Percentiles rank a stretch among this genome's conserved stretches.
Conservation (phyloP, 1,140 invertebrate species). For the Achatina immaculata region DNA sequence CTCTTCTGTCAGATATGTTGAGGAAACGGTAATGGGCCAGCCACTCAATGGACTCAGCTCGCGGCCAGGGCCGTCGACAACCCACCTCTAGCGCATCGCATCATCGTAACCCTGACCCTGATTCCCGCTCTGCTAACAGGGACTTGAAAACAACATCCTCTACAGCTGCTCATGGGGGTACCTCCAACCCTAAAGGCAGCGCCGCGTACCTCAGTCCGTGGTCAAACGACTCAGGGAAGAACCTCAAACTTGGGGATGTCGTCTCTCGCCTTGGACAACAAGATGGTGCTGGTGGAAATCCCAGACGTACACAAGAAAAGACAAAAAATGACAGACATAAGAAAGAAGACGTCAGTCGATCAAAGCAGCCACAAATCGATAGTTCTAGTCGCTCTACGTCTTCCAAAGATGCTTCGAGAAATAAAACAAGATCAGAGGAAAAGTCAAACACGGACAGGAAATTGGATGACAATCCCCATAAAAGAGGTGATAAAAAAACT, state of each 20-base stretch:
- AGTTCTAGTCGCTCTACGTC: no score
- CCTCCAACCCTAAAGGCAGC: background rate
- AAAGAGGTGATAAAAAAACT: background rate
- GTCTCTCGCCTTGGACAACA: slow-evolving; percentile 7
- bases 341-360: background rate
- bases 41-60: slow-evolving; percentile 31
- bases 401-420: background rate
- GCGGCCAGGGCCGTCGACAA: slow-evolving; percentile 17
- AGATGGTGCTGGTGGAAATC: background rate
- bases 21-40: slow-evolving; percentile 32
- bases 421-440: background rate
- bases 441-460: background rate
- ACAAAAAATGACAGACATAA: background rate
- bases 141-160: background rate
- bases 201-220: background rate
- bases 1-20: slow-evolving; percentile 9
- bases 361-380: background rate
- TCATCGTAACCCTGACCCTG: slow-evolving; percentile 15
- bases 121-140: background rate
- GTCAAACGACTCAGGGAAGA: background rate
- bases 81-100: background rate
- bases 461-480: background rate
- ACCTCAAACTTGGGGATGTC: background rate
- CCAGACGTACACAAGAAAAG: background rate
- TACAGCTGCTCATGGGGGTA: background rate